phyloP scores from a whole-genome alignment of 2,113 vertebrate genomes.

The Cynocephalus volans region DNA sequence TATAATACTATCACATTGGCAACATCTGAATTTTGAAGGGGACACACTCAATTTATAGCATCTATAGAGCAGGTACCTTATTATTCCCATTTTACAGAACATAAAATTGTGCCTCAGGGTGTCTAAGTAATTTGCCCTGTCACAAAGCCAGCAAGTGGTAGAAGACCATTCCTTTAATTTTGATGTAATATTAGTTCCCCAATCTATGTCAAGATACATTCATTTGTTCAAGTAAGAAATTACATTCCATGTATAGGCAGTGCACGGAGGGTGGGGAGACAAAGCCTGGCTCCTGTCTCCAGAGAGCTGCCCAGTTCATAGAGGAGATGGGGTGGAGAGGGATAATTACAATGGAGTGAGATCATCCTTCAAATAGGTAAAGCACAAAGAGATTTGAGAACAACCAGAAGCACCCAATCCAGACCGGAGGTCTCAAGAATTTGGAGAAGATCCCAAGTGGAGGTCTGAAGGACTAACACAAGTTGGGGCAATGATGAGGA shows the following conservation, averaged over 20 bases:
- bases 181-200: not conserved
- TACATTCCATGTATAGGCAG: not conserved
- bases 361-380: not conserved
- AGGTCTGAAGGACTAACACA: not conserved
- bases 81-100: not conserved
- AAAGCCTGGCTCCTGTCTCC: not conserved
- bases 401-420: not conserved
- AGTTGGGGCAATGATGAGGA: not conserved
- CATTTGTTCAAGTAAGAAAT: slow-evolving; percentile 45
- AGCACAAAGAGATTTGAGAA: not conserved
- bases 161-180: slow-evolving; percentile 27
- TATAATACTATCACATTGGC: not conserved
- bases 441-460: not conserved
- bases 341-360: not conserved
- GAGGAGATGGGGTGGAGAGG: not conserved
- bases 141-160: not conserved
- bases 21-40: not conserved
- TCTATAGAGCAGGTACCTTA: not conserved
- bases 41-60: not conserved
- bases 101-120: not conserved
- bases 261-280: not conserved
- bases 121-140: not conserved
- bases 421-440: not conserved
- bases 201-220: not conserved
- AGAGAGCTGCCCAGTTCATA: not conserved